phyloP scores from a whole-genome alignment of 2,797 vertebrate genomes.

The Parotocinclus haroldoi region DNA sequence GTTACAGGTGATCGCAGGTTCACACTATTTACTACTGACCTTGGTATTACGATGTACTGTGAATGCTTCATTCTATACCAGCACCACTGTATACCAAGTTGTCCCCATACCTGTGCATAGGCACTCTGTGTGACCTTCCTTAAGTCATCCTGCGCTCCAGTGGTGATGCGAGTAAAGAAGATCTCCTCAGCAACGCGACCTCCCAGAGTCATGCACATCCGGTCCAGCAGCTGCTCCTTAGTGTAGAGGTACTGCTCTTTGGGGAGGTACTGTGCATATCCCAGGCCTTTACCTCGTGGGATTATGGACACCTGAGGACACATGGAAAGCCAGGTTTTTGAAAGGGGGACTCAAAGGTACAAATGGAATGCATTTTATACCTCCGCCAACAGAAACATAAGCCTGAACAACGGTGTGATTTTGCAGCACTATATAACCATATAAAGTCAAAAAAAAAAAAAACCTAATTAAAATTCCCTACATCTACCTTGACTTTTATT shows the following conservation, averaged over 20 bases:
- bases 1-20: too few species aligned
- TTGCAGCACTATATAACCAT: too few species aligned
- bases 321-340: not conserved
- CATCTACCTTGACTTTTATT: too few species aligned
- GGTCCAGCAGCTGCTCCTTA: slow-evolving; percentile 90
- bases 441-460: too few species aligned
- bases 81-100: not conserved
- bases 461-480: too few species aligned
- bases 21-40: too few species aligned
- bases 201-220: slow-evolving; percentile 97
- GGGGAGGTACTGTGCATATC: slow-evolving; percentile 94
- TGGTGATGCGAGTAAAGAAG: slow-evolving; percentile 91
- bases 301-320: slow-evolving; percentile 90
- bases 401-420: too few species aligned
- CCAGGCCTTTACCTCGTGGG: slow-evolving; percentile 89
- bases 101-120: slow-evolving; percentile 80
- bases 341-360: too few species aligned
- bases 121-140: slow-evolving; percentile 95
- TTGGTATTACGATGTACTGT: too few species aligned
- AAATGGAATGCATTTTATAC: too few species aligned
- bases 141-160: slow-evolving; percentile 92
- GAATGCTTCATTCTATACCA: too few species aligned
- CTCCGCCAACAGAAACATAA: too few species aligned
- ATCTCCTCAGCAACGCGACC: slow-evolving; percentile 91
- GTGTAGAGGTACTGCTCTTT: slow-evolving; percentile 95